These are phyloP conservation scores for Psettodes erumei DNA, from an alignment of 2,113 vertebrate genomes.

Conservation along the genomic window DNA sequence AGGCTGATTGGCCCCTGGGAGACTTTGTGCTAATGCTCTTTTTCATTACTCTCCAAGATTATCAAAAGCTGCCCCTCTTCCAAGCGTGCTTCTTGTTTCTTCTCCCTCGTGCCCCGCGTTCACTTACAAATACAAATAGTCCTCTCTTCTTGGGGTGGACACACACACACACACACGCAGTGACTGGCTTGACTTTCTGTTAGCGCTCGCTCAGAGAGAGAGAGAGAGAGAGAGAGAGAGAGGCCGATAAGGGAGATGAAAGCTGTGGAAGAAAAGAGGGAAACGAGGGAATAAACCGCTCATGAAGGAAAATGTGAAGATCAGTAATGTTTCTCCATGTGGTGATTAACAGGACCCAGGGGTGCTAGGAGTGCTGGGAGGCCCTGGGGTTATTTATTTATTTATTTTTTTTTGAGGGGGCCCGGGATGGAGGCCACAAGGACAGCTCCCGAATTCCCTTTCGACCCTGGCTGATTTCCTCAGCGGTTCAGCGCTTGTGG, in stretches of 20 bases:
- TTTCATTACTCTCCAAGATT: constrained; percentile 59
- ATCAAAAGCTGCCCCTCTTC: constrained; percentile 48
- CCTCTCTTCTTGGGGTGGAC: not conserved
- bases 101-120: constrained; percentile 5
- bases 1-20: constrained; percentile 48
- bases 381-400: constrained; percentile 16
- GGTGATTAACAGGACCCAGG: constrained; percentile 41
- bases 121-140: constrained; percentile 28
- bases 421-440: constrained; percentile 33
- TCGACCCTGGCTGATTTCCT: constrained; percentile 24
- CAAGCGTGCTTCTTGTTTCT: constrained; percentile 10
- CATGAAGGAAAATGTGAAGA: constrained; percentile 35
- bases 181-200: constrained; percentile 4
- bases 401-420: constrained; percentile 10
- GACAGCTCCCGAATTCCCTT: constrained; percentile 22
- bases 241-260: constrained; percentile 42
- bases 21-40: constrained; percentile 50
- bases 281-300: constrained; percentile 37
- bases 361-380: constrained; percentile 6
- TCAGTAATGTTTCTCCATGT: constrained; percentile 40
- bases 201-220: constrained; percentile 23
- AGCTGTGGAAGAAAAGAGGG: constrained; percentile 14
- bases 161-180: constrained; percentile 4
- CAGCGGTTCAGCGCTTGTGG: constrained; percentile 21
- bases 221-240: constrained; percentile 20